Conservation (phyloP, 2,888 invertebrate species). For the Anaspis maculata region DNA sequence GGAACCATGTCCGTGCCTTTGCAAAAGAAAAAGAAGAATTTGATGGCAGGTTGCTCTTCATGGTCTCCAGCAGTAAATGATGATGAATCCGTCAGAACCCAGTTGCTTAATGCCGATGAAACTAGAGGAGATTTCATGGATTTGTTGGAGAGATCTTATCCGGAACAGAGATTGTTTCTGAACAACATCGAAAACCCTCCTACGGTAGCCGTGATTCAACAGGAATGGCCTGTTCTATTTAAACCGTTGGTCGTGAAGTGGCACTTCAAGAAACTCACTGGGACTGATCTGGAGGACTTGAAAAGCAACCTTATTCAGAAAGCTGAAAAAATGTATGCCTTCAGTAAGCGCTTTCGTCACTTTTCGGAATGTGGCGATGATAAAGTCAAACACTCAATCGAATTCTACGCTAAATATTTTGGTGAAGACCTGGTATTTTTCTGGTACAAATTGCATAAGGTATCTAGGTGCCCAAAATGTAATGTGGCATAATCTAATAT, state of each 20-base stretch:
- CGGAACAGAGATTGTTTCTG: neutral
- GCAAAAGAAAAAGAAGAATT: neutral
- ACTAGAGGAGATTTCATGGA: neutral
- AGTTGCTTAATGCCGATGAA: neutral
- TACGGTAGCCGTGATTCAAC: neutral
- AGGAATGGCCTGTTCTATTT: neutral
- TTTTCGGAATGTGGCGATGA: no score
- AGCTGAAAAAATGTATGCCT: no score
- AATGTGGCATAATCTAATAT: no score
- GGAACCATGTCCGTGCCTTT: neutral
- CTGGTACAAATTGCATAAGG: no score
- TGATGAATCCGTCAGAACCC: neutral
- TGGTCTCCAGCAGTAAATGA: neutral
- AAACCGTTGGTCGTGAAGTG: neutral
- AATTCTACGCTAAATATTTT: no score
- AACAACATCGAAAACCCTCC: neutral
- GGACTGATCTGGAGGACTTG: no score
- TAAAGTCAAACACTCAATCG: no score
- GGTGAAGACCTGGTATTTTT: no score
- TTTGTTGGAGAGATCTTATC: neutral
- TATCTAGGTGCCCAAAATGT: no score
- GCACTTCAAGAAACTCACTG: neutral
- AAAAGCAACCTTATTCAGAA: no score
- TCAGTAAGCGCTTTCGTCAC: no score
- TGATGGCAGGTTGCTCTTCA: neutral